Evolutionary conservation across 1,140 invertebrate species (phyloP).

Genomic region (Zaprionus gabonicus): DNA sequence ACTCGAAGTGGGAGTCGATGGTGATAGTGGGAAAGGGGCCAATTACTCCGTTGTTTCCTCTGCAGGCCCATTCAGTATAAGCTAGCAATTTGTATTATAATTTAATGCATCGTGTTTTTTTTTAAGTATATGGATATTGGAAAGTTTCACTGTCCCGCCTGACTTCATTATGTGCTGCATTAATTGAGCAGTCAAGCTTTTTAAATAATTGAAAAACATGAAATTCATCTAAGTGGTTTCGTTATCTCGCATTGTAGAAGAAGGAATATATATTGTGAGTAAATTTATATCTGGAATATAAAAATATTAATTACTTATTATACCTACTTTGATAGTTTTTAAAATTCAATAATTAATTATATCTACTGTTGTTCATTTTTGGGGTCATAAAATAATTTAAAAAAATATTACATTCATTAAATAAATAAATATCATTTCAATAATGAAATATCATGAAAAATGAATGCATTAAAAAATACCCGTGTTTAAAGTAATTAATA

Average conservation of each 20-base stretch:
- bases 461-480: too few species aligned
- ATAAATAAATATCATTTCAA: too few species aligned
- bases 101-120: slow-evolving; percentile 61
- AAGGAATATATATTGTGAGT: not conserved
- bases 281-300: too few species aligned
- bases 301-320: too few species aligned
- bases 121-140: slow-evolving; percentile 45
- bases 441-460: too few species aligned
- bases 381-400: too few species aligned
- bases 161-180: slow-evolving; percentile 57
- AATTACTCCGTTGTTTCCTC: slow-evolving; percentile 2
- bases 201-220: slow-evolving; percentile 67
- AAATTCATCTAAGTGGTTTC: not conserved
- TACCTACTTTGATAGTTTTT: too few species aligned
- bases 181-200: slow-evolving; percentile 68
- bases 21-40: not conserved
- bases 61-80: slow-evolving; percentile 42
- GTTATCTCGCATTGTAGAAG: not conserved
- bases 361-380: too few species aligned
- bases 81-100: slow-evolving; percentile 73
- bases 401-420: too few species aligned
- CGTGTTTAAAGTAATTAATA: not conserved
- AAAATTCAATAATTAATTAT: too few species aligned
- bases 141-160: slow-evolving; percentile 46
- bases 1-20: not conserved